phyloP scores from a whole-genome alignment of 2,113 vertebrate genomes.

The Camelus dromedarius region DNA sequence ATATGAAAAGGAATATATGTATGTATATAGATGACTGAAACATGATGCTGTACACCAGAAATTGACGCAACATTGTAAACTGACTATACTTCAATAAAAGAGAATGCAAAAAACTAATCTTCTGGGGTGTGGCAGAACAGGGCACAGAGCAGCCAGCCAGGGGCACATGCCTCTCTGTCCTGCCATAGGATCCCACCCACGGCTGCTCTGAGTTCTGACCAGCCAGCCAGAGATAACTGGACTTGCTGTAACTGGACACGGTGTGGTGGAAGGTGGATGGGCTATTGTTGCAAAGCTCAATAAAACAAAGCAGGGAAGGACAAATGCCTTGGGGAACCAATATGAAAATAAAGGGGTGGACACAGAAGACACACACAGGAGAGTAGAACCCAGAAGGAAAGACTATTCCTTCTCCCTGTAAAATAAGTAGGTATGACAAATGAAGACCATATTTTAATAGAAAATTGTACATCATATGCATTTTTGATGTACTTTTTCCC shows the following conservation, averaged over 20 bases:
- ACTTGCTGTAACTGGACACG: too few relatives aligned
- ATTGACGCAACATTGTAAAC: too few relatives aligned
- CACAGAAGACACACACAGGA: background rate
- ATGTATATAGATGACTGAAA: too few relatives aligned
- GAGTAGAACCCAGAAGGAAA: background rate
- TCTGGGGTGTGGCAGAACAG: slow-evolving; percentile 60
- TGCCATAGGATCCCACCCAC: background rate
- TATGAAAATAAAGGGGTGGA: background rate
- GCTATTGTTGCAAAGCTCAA: background rate
- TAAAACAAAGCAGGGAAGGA: background rate
- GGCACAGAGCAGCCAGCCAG: background rate
- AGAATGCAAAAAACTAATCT: too few relatives aligned
- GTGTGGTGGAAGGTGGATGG: background rate
- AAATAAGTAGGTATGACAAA: background rate
- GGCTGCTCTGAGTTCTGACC: background rate
- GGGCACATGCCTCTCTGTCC: background rate
- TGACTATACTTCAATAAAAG: too few relatives aligned
- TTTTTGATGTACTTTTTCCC: background rate
- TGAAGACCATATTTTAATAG: background rate
- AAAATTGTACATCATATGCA: background rate
- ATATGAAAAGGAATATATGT: too few relatives aligned
- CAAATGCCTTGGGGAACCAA: background rate
- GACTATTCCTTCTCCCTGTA: background rate
- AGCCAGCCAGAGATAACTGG: background rate
- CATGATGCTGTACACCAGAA: too few relatives aligned